phyloP scores from a whole-genome alignment of 1,140 invertebrate genomes.

The Dreissena polymorpha region DNA sequence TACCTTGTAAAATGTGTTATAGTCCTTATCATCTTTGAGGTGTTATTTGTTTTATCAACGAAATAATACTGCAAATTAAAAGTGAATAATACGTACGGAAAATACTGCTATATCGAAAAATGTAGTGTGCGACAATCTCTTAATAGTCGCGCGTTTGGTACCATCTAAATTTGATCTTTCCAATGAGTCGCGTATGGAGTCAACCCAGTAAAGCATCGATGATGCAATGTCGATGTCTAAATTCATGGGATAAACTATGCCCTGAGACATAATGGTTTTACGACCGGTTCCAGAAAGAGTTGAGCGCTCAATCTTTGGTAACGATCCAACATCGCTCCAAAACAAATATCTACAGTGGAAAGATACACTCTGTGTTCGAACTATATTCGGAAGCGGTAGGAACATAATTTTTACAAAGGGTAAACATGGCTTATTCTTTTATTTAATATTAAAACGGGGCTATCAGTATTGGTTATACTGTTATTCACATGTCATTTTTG shows the following conservation, averaged over 20 bases:
- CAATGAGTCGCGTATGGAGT: constrained; percentile 6
- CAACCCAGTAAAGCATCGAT: background rate
- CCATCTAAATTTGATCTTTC: constrained; percentile 28
- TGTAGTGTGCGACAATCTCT: background rate
- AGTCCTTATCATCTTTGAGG: too few relatives aligned
- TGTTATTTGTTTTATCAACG: too few relatives aligned
- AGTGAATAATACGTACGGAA: constrained; percentile 16
- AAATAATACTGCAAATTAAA: too few relatives aligned
- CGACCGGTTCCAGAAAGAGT: constrained; percentile 1
- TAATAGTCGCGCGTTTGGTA: background rate
- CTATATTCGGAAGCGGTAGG: too few relatives aligned
- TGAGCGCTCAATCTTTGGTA: too few relatives aligned
- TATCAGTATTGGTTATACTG: too few relatives aligned
- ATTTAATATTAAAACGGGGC: too few relatives aligned
- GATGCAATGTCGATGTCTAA: constrained; percentile 8
- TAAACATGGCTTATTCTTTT: too few relatives aligned
- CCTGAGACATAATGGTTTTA: constrained; percentile 24
- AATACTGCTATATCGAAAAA: constrained; percentile 38
- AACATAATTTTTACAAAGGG: too few relatives aligned
- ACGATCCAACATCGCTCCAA: constrained; percentile 42
- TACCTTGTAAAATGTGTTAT: too few relatives aligned
- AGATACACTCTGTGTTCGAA: too few relatives aligned
- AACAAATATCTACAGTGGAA: constrained; percentile 28
- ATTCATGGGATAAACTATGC: background rate
- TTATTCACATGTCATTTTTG: too few relatives aligned